Evolutionary conservation across 2,888 invertebrate genomes (phyloP).

Genomic region (Tiliacea citrago): DNA sequence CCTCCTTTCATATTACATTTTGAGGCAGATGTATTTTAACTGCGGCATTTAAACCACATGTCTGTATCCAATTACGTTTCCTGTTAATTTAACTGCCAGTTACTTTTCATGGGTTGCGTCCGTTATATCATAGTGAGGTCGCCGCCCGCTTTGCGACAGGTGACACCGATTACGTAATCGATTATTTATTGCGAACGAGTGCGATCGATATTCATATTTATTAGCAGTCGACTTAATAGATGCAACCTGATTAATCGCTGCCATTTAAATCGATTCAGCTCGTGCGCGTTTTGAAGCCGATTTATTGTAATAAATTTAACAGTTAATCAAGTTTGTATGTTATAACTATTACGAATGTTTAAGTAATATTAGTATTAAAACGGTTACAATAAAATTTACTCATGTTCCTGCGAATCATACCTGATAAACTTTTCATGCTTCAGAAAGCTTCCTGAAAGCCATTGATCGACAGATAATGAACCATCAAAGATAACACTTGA

Average conservation of each 20-base stretch:
- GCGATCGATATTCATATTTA: slow-evolving; percentile 67
- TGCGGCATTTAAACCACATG: slow-evolving; percentile 53
- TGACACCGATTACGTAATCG: slow-evolving; percentile 76
- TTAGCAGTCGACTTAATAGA: slow-evolving; percentile 54
- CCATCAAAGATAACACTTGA: too few relatives aligned
- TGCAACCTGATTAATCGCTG: slow-evolving; percentile 65
- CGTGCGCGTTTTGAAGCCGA: slow-evolving; percentile 45
- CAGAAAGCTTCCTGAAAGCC: background rate
- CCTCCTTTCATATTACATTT: slow-evolving; percentile 44
- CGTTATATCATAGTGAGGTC: slow-evolving; percentile 68
- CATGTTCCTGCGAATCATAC: accelerated
- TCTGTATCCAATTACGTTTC: slow-evolving; percentile 67
- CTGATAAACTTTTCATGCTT: background rate
- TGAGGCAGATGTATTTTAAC: slow-evolving; percentile 60
- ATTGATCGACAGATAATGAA: background rate
- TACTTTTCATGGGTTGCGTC: slow-evolving; percentile 64
- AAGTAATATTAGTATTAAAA: background rate
- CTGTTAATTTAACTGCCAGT: slow-evolving; percentile 68
- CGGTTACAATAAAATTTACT: background rate
- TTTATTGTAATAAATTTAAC: slow-evolving; percentile 46
- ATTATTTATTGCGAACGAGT: slow-evolving; percentile 67
- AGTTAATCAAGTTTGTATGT: slow-evolving; percentile 12
- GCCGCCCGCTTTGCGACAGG: slow-evolving; percentile 67
- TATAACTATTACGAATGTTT: slow-evolving; percentile 4
- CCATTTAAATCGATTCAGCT: slow-evolving; percentile 54